Conservation (phyloP, 2,797 vertebrate species). For the Hipposideros larvatus region DNA sequence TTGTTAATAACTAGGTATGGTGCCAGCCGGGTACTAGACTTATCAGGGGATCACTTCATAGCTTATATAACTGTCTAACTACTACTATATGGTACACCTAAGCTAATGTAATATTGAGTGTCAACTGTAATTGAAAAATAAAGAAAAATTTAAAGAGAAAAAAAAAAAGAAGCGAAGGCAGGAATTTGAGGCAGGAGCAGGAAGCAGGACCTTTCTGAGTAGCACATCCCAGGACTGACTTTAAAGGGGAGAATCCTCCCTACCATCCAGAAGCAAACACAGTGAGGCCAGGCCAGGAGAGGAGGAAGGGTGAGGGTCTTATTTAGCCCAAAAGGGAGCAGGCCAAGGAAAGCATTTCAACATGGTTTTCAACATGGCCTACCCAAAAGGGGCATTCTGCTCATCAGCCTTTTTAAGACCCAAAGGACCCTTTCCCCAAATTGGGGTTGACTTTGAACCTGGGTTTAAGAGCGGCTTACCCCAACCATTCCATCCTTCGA, state of each 20-base stretch:
- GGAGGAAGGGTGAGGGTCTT: too few species aligned
- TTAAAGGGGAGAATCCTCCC: fast-evolving
- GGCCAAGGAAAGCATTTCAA: not conserved
- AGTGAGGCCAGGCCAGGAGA: fast-evolving
- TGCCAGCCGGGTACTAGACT: too few species aligned
- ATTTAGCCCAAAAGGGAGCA: not conserved
- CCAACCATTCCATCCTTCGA: not conserved
- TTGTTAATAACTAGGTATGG: too few species aligned
- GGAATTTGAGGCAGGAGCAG: too few species aligned
- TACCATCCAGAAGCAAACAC: not conserved
- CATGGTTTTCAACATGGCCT: not conserved
- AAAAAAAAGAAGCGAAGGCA: not conserved
- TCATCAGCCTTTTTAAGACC: not conserved
- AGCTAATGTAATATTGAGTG: too few species aligned
- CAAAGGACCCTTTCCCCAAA: not conserved
- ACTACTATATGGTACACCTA: too few species aligned
- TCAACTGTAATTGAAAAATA: too few species aligned
- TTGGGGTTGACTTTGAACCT: not conserved
- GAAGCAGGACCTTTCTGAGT: not conserved
- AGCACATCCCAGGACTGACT: fast-evolving
- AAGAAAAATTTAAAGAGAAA: too few species aligned
- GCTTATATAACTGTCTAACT: too few species aligned
- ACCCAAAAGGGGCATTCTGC: not conserved
- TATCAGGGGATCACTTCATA: too few species aligned
- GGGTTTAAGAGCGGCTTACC: not conserved